Evolutionary conservation across 2,888 invertebrate species (phyloP).

Genomic region (Amphipyra tragopoginis): DNA sequence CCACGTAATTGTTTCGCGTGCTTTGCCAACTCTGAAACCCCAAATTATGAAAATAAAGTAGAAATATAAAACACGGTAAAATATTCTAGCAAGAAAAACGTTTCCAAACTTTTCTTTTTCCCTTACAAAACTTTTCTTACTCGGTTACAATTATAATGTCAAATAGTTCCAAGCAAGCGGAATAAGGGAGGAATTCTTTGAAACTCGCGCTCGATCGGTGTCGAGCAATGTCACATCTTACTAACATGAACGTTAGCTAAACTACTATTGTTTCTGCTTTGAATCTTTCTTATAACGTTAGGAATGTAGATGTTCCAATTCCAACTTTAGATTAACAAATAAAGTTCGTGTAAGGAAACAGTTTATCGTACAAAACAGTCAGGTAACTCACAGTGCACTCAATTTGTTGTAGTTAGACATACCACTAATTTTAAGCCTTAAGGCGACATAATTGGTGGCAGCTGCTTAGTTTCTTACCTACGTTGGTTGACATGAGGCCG

Average conservation of each 20-base stretch:
- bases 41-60: constrained; percentile 15
- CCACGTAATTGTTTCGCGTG: neutral
- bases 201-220: neutral
- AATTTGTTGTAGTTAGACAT: constrained; percentile 12
- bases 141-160: constrained; percentile 54
- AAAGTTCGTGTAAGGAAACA: neutral
- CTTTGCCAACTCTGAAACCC: neutral
- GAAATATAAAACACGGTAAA: constrained; percentile 16
- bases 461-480: constrained; percentile 13
- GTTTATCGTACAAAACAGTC: constrained; percentile 10
- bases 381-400: neutral
- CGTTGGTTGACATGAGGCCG: constrained; percentile 12
- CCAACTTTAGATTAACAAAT: constrained; percentile 32
- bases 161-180: constrained; percentile 43
- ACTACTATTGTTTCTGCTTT: constrained; percentile 36
- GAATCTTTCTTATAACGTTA: constrained; percentile 13
- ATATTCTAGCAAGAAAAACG: constrained; percentile 18
- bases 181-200: constrained; percentile 29
- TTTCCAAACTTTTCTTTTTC: constrained; percentile 13
- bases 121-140: constrained; percentile 29
- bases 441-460: constrained; percentile 16
- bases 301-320: constrained; percentile 1
- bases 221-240: constrained; percentile 25
- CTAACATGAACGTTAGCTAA: constrained; percentile 32
- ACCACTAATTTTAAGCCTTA: constrained; percentile 21